Conservation (phyloP, 2,888 invertebrate genomes). For the Cremastinae sp. region DNA sequence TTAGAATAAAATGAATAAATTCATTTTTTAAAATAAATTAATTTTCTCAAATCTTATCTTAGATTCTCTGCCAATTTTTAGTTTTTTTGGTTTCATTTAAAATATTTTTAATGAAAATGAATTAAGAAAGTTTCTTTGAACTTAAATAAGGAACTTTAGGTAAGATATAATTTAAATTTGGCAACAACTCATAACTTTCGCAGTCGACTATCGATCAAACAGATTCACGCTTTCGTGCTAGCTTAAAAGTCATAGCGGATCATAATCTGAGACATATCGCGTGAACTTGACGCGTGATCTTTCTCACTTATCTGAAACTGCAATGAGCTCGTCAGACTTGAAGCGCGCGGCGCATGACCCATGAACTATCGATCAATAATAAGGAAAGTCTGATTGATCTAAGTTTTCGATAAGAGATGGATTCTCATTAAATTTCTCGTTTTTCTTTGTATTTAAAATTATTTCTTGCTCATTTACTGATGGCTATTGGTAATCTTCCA, state of each 20-base stretch:
- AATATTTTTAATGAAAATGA: no score
- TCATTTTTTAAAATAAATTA: no score
- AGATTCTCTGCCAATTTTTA: no score
- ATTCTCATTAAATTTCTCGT: not conserved
- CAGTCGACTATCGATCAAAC: conserved; percentile 50
- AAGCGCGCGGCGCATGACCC: not conserved
- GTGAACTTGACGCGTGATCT: not conserved
- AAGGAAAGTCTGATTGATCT: conserved; percentile 22
- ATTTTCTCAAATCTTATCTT: no score
- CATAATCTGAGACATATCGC: not conserved
- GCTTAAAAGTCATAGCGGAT: conserved; percentile 24
- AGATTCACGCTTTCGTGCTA: conserved; percentile 18
- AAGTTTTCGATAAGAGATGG: not conserved
- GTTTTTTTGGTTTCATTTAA: no score
- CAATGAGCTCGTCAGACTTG: not conserved
- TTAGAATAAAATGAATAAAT: no score
- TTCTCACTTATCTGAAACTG: not conserved
- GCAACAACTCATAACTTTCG: conserved; percentile 9
- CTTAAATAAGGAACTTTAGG: no score
- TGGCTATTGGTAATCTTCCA: not conserved
- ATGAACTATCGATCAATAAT: conserved; percentile 15
- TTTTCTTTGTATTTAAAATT: conserved; percentile 4
- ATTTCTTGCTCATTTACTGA: not conserved
- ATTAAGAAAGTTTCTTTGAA: no score
- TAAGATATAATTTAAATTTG: not conserved